Conservation (phyloP, 1,140 invertebrate species). For the Pseudomyrmex cubaensis region DNA sequence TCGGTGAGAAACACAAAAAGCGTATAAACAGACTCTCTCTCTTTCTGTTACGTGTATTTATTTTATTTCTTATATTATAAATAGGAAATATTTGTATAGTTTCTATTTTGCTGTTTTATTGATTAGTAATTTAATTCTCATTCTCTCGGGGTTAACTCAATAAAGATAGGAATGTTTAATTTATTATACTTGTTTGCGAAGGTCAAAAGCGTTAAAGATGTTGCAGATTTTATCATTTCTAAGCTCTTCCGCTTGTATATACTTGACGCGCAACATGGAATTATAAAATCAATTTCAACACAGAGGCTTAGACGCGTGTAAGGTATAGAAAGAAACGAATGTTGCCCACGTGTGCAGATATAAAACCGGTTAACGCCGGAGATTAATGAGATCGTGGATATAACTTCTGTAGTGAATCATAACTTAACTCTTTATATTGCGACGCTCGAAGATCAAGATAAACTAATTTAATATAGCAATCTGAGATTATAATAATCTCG, state of each 20-base stretch:
- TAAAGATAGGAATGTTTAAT: neutral
- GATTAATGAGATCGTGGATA: constrained; percentile 3
- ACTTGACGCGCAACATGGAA: neutral
- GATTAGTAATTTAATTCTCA: neutral
- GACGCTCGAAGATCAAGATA: neutral
- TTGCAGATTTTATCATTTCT: neutral
- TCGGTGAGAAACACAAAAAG: neutral
- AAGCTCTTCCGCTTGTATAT: too few relatives aligned
- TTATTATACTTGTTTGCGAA: neutral
- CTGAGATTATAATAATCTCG: neutral
- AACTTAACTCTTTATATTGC: constrained; percentile 1
- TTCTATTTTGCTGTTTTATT: neutral
- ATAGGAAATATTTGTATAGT: neutral
- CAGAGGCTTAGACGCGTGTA: too few relatives aligned
- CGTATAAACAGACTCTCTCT: too few relatives aligned
- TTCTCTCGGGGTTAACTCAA: neutral
- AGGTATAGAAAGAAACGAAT: neutral
- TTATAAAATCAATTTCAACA: constrained; percentile 12
- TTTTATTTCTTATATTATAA: too few relatives aligned
- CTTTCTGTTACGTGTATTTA: too few relatives aligned
- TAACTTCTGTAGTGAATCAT: neutral
- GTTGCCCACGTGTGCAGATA: neutral
- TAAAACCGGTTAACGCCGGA: constrained; percentile 13
- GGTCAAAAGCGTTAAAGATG: too few relatives aligned
- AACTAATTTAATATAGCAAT: neutral